Evolutionary conservation across 2,797 vertebrate species (phyloP), one percentile per base, ranked within the genome.

Genomic region (Lagorchestes hirsutus): DNA sequence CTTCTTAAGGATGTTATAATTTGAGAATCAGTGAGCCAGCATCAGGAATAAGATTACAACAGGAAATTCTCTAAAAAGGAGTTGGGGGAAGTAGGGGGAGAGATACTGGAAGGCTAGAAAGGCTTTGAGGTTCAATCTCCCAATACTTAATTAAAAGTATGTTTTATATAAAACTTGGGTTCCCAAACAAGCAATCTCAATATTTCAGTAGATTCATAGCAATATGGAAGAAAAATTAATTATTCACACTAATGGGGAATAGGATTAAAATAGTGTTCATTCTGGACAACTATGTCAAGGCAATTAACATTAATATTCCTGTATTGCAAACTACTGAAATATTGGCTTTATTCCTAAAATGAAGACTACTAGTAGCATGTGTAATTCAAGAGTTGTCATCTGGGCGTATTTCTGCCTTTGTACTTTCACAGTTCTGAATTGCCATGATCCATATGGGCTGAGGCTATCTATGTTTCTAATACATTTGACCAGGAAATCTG

Each of bases 381-480:
- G 46, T 46, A 82, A 82, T 82, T 40, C 54, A 92, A 91, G 0
- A 46, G 46, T 50, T 29, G 10, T 92, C 34, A 82, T 29, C 93
- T 95, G 46, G 40, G 22, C 93, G 40, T 52, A 82, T 57, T 92
- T 93, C 22, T 94, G 58, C 16, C 4, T 67, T 22, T 40, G n/a
- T 91, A 91, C 12, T 52, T 55, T 2, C 27, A 91, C 55, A 92
- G 74, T 54, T 91, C 74, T 55, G 87, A 55, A 93, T 14, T 87
- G 10, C 3, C 50, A 91, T 14, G 57, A 92, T 11, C 12, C 13
- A 31, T 92, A 16, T 67, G 52, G 31, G 92, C n/a, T 50, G 54
- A 16, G 40, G 91, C 91, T 67, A 90, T 54, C 87, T 67, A 58
- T 34, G 90, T 90, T 67, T 90, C 54, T 94, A 92, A 52, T 92